These are phyloP conservation scores for Phocoena phocoena DNA, from an alignment of 2,113 vertebrate genomes.

Conservation along the genomic window DNA sequence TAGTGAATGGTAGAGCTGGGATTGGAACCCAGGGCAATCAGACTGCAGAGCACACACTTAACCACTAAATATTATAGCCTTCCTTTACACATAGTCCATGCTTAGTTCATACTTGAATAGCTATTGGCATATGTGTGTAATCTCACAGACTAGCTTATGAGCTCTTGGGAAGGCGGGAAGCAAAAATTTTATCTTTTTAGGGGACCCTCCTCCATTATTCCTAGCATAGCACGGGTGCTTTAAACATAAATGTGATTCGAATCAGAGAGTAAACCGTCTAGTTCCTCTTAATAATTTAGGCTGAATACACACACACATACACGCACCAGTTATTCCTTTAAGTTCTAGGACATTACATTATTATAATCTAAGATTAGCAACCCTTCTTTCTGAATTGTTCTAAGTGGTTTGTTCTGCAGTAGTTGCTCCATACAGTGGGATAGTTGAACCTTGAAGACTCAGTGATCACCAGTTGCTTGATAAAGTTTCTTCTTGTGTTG, in stretches of 20 bases:
- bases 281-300: neutral
- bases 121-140: neutral
- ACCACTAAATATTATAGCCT: neutral
- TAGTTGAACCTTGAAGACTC: neutral
- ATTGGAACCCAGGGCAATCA: neutral
- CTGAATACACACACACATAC: neutral
- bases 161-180: neutral
- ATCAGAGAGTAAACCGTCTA: neutral
- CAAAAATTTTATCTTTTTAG: neutral
- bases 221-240: neutral
- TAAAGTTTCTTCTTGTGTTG: neutral
- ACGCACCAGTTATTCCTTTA: neutral
- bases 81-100: neutral
- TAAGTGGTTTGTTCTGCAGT: constrained; percentile 17
- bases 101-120: neutral
- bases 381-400: neutral
- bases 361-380: neutral
- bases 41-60: neutral
- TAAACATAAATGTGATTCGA: neutral
- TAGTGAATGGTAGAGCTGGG: neutral
- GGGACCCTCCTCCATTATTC: neutral
- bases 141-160: neutral
- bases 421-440: neutral
- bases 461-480: neutral
- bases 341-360: neutral